Evolutionary conservation across 2,113 vertebrate species (phyloP).

Genomic region (Ornithorhynchus anatinus): DNA sequence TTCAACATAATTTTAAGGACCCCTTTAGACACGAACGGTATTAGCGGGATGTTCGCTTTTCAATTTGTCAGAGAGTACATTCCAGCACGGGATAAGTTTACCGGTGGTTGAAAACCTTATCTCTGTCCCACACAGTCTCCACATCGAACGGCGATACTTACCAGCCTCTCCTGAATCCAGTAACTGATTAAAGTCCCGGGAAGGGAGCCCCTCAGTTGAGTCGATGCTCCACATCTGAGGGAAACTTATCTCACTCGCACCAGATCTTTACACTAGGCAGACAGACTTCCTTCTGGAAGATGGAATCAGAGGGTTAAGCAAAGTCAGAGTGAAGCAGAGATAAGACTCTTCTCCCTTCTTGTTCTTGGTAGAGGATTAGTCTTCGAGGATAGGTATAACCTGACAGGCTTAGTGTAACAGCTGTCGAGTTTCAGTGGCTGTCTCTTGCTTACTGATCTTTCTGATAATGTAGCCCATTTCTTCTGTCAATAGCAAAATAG

Average conservation of each 20-base stretch:
- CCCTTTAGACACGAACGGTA: too few relatives aligned
- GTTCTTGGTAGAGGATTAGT: conserved; percentile 22
- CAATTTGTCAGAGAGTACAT: neutral
- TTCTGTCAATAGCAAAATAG: conserved; percentile 23
- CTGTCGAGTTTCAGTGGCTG: neutral
- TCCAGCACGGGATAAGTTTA: conserved; percentile 9
- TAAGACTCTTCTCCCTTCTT: conserved; percentile 15
- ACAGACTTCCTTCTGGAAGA: neutral
- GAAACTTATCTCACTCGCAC: neutral
- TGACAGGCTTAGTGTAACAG: conserved; percentile 12
- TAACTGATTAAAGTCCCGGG: neutral
- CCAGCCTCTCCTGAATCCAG: conserved; percentile 13
- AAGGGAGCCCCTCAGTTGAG: neutral
- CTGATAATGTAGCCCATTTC: conserved; percentile 12
- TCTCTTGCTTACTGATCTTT: conserved; percentile 7
- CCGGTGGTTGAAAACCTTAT: conserved; percentile 9
- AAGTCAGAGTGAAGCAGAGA: neutral
- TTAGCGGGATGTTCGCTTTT: conserved; percentile 1
- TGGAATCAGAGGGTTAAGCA: neutral
- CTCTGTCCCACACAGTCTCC: neutral
- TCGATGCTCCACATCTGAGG: neutral
- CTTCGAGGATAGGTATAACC: neutral
- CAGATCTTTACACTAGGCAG: neutral
- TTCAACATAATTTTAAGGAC: too few relatives aligned
- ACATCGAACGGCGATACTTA: neutral